These are phyloP conservation scores for Nemopilema nomurai DNA, from an alignment of 30 jellyfish, hydroid and myxozoan species.

Conservation along the genomic window DNA sequence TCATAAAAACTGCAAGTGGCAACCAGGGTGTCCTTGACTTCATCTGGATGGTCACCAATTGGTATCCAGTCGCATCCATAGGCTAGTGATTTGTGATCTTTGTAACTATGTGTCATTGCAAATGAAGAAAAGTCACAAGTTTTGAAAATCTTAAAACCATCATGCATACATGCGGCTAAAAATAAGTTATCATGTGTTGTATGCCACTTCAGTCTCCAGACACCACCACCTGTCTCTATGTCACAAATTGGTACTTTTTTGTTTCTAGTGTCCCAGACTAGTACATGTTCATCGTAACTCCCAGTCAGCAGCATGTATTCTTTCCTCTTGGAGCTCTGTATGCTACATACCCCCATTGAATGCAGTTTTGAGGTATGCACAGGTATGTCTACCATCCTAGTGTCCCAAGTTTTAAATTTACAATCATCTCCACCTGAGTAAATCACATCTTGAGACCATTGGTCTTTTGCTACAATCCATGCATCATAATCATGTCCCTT, in stretches of 20 bases:
- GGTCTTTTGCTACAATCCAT: slow-evolving; percentile 86
- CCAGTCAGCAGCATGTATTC: slow-evolving; percentile 66
- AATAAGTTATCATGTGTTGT: slow-evolving; percentile 45
- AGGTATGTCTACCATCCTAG: slow-evolving; percentile 50
- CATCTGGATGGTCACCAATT: neutral
- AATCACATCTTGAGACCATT: slow-evolving; percentile 12
- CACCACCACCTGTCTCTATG: slow-evolving; percentile 88
- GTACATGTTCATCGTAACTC: slow-evolving; percentile 80
- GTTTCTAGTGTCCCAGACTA: slow-evolving; percentile 80
- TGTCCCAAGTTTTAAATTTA: slow-evolving; percentile 77
- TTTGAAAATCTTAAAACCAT: slow-evolving; percentile 74
- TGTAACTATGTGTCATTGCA: slow-evolving; percentile 32
- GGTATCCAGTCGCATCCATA: slow-evolving; percentile 90
- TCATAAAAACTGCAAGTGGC: slow-evolving; percentile 93
- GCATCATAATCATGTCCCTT: slow-evolving; percentile 88
- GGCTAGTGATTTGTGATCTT: slow-evolving; percentile 80
- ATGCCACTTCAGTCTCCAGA: slow-evolving; percentile 97
- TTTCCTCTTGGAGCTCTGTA: slow-evolving; percentile 55
- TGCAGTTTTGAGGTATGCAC: slow-evolving; percentile 53
- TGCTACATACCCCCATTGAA: slow-evolving; percentile 90
- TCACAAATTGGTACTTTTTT: slow-evolving; percentile 59
- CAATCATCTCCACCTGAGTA: slow-evolving; percentile 93
- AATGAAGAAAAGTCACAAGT: slow-evolving; percentile 9
- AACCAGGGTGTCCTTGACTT: slow-evolving; percentile 27
- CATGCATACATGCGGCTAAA: slow-evolving; percentile 91